These are phyloP conservation scores for Propithecus coquereli DNA, from an alignment of 2,113 vertebrate genomes.

Conservation along the genomic window DNA sequence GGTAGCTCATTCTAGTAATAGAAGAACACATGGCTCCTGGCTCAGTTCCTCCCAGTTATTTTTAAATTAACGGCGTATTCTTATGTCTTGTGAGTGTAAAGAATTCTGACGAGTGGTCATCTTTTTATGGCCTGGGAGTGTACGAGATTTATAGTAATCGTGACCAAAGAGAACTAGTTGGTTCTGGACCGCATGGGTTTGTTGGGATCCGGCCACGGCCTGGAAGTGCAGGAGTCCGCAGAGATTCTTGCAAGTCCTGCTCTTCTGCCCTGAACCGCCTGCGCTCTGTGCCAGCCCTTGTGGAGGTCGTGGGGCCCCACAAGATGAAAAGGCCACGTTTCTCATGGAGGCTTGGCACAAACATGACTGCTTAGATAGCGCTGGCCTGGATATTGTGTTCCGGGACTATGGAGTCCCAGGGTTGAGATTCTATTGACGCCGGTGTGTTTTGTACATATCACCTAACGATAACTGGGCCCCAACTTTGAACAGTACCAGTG, in stretches of 20 bases:
- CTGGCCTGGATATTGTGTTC: background rate
- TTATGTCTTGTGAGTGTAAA: background rate
- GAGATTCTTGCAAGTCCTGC: too few species aligned
- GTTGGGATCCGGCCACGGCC: background rate
- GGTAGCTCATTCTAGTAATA: too few species aligned
- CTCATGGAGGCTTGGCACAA: background rate
- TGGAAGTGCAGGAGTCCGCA: rapidly evolving
- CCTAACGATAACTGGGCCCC: background rate
- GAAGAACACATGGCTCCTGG: background rate
- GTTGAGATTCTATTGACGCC: background rate
- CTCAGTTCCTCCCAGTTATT: background rate
- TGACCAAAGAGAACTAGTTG: background rate
- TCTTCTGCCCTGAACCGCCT: rapidly evolving
- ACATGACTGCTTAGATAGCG: background rate
- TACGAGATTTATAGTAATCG: background rate
- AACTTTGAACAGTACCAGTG: background rate
- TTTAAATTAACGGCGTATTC: background rate
- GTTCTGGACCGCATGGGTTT: background rate
- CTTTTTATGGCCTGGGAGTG: background rate
- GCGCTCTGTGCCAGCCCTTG: background rate
- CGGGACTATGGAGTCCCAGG: background rate
- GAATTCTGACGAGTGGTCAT: background rate
- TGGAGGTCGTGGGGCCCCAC: background rate
- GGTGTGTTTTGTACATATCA: background rate
- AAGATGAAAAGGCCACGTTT: background rate